phyloP scores from a whole-genome alignment of 64 coral and sea anemone genomes.

The Pocillopora damicornis region DNA sequence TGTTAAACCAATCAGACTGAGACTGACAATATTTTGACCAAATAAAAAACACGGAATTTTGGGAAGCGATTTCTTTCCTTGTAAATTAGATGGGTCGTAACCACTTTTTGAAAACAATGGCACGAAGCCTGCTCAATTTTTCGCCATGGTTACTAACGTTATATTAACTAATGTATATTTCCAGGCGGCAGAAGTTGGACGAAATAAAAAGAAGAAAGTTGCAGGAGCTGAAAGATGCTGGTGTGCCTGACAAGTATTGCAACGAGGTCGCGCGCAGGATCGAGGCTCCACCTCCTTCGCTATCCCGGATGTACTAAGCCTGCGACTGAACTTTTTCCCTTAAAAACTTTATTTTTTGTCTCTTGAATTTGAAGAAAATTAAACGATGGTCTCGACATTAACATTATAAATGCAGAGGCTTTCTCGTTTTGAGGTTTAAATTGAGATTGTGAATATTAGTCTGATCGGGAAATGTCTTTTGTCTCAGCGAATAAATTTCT shows the following conservation, averaged over 20 bases:
- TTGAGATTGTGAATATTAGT: not conserved
- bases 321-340: not conserved
- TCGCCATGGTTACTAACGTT: not conserved
- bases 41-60: not conserved
- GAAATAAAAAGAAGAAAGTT: constrained; percentile 95
- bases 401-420: not conserved
- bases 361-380: not conserved
- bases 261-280: constrained; percentile 98
- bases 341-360: not conserved
- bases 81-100: not conserved
- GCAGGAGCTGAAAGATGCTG: constrained; percentile 71
- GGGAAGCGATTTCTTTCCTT: not conserved
- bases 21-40: not conserved
- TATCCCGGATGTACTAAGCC: constrained; percentile 71
- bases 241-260: constrained; percentile 97
- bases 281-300: constrained; percentile 77
- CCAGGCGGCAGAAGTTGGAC: constrained; percentile 83
- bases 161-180: not conserved
- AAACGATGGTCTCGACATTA: not conserved
- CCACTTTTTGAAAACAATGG: too few species aligned
- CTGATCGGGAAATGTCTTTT: not conserved
- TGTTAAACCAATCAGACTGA: not conserved
- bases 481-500: not conserved
- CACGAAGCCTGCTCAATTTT: not conserved
- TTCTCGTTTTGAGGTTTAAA: not conserved